Base-by-base conservation (phyloP, 2,888 invertebrate genomes). In the Chrysolina haemoptera region DNA sequence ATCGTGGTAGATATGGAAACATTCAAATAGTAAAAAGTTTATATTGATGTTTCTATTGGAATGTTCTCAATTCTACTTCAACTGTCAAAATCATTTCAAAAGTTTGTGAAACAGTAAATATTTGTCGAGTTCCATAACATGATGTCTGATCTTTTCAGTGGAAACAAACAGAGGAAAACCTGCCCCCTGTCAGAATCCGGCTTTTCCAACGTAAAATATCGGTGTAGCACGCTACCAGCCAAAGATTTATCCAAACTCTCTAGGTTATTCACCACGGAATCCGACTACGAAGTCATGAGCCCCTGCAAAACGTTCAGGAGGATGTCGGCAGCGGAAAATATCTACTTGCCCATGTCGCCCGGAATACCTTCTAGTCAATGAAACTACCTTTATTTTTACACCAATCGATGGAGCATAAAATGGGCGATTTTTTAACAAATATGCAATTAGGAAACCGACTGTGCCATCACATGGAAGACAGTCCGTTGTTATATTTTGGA, bases 251-350 rank as follows among this genome's bases (percentile, higher is more conserved):
- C 84, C 16, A 83, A 85, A 77, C 84, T 87, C 64, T 86, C 87
- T 6, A 86, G 86, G 76, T 85, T 84, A 8, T 86, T 87, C 77
- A 84, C 83, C 1, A 71, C 81, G 0, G 85, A 86, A 65, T 83
- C 84, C 1, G 86, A 87, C 22, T 87, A 87, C 68, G 87, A 86
- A 70, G 84, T 86, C 10, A 87, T 87, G 87, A 85, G 83, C 43
- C 85, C 86, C 14, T 82, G 78, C n/a, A 85, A 83, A 76, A 78
- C 77, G 27, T 12, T 73, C 16, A 80, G 80, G 1, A 82, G 79
- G 68, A 76, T 81, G n/a, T 78, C 82, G 16, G 79, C 78, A 69
- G 73, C 78, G 1, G 86, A 87, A 75, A 85, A 78, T 74, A 74
- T 84, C 20, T 87, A 87, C 76, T 81, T 86, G 78, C 87, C 86